These are phyloP conservation scores for Micrasema longulum DNA, from an alignment of 1,140 invertebrate genomes.

Conservation along the genomic window DNA sequence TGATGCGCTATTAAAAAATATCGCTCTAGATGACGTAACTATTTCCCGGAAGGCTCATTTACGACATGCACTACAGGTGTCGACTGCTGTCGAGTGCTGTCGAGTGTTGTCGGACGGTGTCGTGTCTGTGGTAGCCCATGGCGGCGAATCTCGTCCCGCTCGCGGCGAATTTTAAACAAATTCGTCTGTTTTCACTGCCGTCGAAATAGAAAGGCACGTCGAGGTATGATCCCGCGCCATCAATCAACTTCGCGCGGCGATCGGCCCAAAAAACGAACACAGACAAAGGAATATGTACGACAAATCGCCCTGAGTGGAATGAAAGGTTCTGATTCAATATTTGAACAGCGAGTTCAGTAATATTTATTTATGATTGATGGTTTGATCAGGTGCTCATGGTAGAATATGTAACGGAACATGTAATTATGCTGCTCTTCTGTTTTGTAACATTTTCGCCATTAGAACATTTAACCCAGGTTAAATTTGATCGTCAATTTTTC, in stretches of 20 bases:
- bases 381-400: conserved; percentile 1
- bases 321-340: conserved; percentile 28
- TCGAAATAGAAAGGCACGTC: conserved; percentile 52
- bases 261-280: conserved; percentile 16
- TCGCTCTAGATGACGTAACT: too few species aligned
- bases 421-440: too few species aligned
- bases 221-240: conserved; percentile 35
- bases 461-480: too few species aligned
- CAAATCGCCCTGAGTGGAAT: conserved; percentile 19
- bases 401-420: too few species aligned
- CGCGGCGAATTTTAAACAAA: conserved; percentile 15
- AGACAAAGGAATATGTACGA: conserved; percentile 10
- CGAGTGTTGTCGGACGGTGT: background rate
- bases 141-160: conserved; percentile 14
- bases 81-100: background rate
- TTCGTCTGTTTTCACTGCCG: conserved; percentile 46
- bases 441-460: too few species aligned
- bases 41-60: background rate
- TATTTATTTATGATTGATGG: conserved; percentile 26
- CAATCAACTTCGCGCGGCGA: conserved; percentile 41
- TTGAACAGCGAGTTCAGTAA: conserved; percentile 20
- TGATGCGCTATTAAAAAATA: too few species aligned
- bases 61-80: conserved; percentile 16
- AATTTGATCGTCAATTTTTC: too few species aligned
- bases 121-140: conserved; percentile 4